Evolutionary conservation across 2,888 invertebrate genomes (phyloP).

Genomic region (Pristionchus mayeri): DNA sequence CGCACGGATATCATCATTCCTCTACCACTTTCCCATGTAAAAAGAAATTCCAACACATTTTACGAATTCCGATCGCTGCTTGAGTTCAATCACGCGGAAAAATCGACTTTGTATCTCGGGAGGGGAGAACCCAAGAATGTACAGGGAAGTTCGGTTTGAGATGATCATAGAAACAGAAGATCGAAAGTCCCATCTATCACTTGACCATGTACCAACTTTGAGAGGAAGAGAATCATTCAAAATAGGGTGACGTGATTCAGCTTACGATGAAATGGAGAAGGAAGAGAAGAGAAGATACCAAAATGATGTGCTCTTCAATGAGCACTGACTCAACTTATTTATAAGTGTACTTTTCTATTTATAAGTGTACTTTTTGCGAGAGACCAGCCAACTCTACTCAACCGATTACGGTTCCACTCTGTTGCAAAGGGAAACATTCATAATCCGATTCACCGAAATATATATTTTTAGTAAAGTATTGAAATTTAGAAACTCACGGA

Average conservation of each 20-base stretch:
- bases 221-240: neutral
- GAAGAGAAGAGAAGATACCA: neutral
- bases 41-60: neutral
- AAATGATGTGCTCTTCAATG: constrained; percentile 35
- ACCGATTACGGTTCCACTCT: constrained; percentile 34
- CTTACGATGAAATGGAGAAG: neutral
- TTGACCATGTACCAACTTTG: neutral
- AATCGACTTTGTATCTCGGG: neutral
- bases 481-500: no score
- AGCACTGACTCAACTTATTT: constrained; percentile 32
- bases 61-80: constrained; percentile 10
- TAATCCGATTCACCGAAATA: no score
- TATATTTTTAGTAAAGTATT: no score
- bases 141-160: neutral
- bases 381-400: neutral
- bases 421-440: neutral
- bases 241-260: constrained; percentile 22
- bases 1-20: constrained; percentile 30
- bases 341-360: constrained; percentile 31
- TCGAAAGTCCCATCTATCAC: neutral
- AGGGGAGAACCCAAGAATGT: neutral
- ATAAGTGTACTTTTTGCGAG: constrained; percentile 22
- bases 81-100: neutral
- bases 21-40: neutral
- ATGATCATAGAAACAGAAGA: neutral